phyloP scores from a whole-genome alignment of 2,797 vertebrate species.

The Tenualosa ilisha region DNA sequence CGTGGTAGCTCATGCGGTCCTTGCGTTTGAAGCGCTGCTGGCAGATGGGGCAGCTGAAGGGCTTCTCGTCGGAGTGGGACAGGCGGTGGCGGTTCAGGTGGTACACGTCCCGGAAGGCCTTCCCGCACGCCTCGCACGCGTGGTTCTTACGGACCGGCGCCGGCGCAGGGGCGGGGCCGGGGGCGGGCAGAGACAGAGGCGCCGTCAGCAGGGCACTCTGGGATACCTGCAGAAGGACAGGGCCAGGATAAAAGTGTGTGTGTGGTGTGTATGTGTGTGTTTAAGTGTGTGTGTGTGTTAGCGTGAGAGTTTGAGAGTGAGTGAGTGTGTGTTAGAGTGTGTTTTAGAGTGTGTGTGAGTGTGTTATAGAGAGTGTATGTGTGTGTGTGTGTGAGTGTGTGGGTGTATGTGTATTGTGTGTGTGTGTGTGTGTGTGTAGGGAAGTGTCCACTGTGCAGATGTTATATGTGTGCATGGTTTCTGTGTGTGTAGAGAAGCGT shows the following conservation, averaged over 20 bases:
- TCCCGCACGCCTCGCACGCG: constrained; percentile 94
- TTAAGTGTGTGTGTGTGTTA: neutral
- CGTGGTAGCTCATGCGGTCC: constrained; percentile 95
- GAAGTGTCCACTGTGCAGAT: too few relatives aligned
- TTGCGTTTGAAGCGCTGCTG: constrained; percentile 96
- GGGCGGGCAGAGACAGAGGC: neutral
- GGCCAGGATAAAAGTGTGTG: neutral
- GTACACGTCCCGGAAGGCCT: constrained; percentile 95
- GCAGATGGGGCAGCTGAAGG: constrained; percentile 92
- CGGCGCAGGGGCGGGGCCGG: too few relatives aligned
- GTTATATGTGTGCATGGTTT: neutral
- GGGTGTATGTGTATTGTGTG: neutral
- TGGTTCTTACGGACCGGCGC: constrained; percentile 91
- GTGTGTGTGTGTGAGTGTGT: neutral
- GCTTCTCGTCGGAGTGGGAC: constrained; percentile 96
- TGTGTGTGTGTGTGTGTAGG: constrained; percentile 1
- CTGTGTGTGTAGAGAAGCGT: neutral
- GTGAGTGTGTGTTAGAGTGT: too few relatives aligned
- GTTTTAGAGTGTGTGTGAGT: too few relatives aligned
- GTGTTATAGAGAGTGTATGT: neutral
- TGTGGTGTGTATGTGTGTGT: neutral
- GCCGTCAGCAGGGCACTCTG: neutral
- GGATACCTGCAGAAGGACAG: neutral
- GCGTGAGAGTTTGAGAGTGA: neutral
- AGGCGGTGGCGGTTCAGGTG: constrained; percentile 95